These are phyloP conservation scores for Dunckerocampus dactyliophorus DNA, from an alignment of 2,113 vertebrate species.

Conservation along the genomic window DNA sequence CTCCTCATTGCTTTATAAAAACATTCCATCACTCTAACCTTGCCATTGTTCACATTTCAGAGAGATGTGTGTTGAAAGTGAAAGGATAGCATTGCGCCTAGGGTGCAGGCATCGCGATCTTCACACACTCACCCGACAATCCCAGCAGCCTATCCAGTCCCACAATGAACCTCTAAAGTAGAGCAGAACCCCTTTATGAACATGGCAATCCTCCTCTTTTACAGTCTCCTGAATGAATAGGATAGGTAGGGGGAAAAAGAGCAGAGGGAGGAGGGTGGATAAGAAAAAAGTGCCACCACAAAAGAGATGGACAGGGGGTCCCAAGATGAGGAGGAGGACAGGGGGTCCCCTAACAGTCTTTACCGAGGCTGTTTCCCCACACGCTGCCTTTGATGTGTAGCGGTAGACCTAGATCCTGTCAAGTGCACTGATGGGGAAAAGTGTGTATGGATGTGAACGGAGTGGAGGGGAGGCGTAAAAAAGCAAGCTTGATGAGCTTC, in stretches of 20 bases:
- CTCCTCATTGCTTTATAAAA: constrained; percentile 14
- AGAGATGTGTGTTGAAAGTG: background rate
- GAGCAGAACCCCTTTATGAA: constrained; percentile 34
- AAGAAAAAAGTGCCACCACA: constrained; percentile 49
- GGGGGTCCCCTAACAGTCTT: constrained; percentile 23
- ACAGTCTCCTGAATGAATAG: constrained; percentile 35
- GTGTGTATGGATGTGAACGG: constrained; percentile 12
- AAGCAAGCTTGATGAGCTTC: constrained; percentile 59
- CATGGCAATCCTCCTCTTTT: constrained; percentile 31
- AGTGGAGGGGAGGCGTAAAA: constrained; percentile 37
- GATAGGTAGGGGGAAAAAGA: constrained; percentile 26
- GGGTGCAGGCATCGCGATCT: constrained; percentile 27
- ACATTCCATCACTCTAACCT: constrained; percentile 21
- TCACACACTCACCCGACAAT: background rate
- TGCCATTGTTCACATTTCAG: background rate
- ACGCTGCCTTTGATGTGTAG: constrained; percentile 63
- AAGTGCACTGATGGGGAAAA: constrained; percentile 36
- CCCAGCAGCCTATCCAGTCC: background rate
- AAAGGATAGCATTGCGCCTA: constrained; percentile 9
- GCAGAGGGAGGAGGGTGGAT: constrained; percentile 4
- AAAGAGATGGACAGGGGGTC: constrained; percentile 50
- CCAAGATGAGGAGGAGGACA: constrained; percentile 11
- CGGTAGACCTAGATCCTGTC: constrained; percentile 38
- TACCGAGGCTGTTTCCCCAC: constrained; percentile 24
- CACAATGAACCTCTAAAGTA: constrained; percentile 17